A percentile compares a stretch with the other conserved stretches of the same genome.
Evolutionary conservation across 92 coral and sea anemone genomes (phyloP).

Genomic region (Muricea muricata): DNA sequence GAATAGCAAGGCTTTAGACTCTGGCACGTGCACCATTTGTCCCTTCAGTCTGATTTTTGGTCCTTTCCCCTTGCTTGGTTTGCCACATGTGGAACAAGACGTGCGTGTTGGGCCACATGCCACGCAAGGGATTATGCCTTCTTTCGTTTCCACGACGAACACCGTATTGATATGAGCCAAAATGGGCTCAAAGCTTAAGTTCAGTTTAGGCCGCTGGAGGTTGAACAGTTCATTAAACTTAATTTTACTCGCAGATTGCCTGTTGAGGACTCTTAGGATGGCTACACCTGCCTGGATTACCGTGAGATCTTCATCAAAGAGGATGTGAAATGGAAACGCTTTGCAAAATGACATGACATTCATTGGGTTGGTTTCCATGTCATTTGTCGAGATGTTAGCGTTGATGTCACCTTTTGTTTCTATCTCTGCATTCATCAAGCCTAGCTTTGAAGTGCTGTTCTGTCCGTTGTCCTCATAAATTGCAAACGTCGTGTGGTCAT

Average conservation of each 20-base stretch:
- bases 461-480: slow-evolving; percentile 77
- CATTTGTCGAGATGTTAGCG: slow-evolving; percentile 28
- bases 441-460: slow-evolving; percentile 81
- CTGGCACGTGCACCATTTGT: slow-evolving; percentile 94
- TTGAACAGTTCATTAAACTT: slow-evolving; percentile 83
- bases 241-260: slow-evolving; percentile 65
- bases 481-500: slow-evolving; percentile 85
- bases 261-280: slow-evolving; percentile 72
- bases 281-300: slow-evolving; percentile 92
- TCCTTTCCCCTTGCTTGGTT: slow-evolving; percentile 43
- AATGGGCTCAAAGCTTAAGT: slow-evolving; percentile 75
- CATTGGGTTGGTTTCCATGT: slow-evolving; percentile 48
- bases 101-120: not conserved
- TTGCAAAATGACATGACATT: slow-evolving; percentile 89
- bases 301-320: slow-evolving; percentile 87
- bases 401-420: slow-evolving; percentile 28
- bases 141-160: slow-evolving; percentile 78
- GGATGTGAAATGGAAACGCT: slow-evolving; percentile 95
- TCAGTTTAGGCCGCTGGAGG: slow-evolving; percentile 83
- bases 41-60: slow-evolving; percentile 83
- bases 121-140: slow-evolving; percentile 27
- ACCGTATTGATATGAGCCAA: slow-evolving; percentile 93
- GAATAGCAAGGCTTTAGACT: slow-evolving; percentile 80
- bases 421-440: slow-evolving; percentile 63
- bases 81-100: slow-evolving; percentile 24